These are phyloP conservation scores for Drosophila arizonae DNA, from an alignment of 1,140 invertebrate genomes.

Conservation along the genomic window DNA sequence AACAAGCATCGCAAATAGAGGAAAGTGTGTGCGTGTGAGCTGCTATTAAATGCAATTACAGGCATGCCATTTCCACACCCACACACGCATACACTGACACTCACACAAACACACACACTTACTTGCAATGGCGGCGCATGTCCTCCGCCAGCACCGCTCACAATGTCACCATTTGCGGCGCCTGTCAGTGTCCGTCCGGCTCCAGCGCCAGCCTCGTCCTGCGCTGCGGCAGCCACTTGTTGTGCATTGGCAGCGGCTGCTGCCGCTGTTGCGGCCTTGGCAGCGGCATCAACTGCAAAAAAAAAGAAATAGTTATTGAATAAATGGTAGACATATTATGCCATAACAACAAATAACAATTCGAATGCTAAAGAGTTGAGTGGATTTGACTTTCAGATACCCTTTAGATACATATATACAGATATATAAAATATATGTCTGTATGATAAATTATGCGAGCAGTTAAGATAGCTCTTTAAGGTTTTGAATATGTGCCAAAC, in stretches of 20 bases:
- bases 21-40: conserved; percentile 25
- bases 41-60: conserved; percentile 76
- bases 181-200: conserved; percentile 51
- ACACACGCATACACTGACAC: not conserved
- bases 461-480: too few relatives aligned
- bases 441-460: too few relatives aligned
- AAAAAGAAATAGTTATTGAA: conserved; percentile 6
- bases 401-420: not conserved
- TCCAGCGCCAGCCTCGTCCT: conserved; percentile 54
- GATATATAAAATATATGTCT: not conserved
- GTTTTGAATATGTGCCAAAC: too few relatives aligned
- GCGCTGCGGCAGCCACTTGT: conserved; percentile 67
- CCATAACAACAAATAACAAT: conserved; percentile 11
- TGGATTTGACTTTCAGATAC: too few relatives aligned
- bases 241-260: conserved; percentile 57
- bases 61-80: conserved; percentile 49
- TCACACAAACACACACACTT: conserved; percentile 62
- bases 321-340: conserved; percentile 11
- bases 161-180: conserved; percentile 86
- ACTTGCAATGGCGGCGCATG: conserved; percentile 86
- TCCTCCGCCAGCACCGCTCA: conserved; percentile 55
- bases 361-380: not conserved
- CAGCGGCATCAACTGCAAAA: conserved; percentile 72
- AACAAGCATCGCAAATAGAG: conserved; percentile 37
- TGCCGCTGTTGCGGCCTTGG: conserved; percentile 49